phyloP scores from a whole-genome alignment of 2,113 vertebrate genomes.

The Columba janthina region DNA sequence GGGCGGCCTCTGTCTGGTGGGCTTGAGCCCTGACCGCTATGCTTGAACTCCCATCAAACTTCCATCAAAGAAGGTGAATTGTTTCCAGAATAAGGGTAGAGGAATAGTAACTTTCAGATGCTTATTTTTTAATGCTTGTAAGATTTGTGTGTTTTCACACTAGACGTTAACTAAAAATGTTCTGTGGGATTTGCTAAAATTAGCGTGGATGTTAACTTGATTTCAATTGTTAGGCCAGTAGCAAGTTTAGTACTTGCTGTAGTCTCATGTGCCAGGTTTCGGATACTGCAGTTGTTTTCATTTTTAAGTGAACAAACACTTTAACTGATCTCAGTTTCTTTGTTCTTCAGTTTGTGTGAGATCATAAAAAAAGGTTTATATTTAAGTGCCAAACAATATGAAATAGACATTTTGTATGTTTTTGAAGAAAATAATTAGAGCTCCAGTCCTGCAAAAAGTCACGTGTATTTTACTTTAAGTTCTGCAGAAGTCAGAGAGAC shows the following conservation, averaged over 20 bases:
- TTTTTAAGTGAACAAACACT: background rate
- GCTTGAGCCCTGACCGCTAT: fast-evolving
- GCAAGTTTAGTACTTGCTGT: background rate
- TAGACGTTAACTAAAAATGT: background rate
- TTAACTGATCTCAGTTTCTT: background rate
- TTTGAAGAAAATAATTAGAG: background rate
- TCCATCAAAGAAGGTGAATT: fast-evolving
- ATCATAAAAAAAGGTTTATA: background rate
- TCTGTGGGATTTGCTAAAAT: background rate
- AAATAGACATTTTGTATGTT: background rate
- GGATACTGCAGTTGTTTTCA: background rate
- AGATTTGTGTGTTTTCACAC: background rate
- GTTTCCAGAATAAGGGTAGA: background rate
- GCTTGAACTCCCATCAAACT: fast-evolving
- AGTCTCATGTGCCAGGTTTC: fast-evolving
- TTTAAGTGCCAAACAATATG: background rate
- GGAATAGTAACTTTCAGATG: background rate
- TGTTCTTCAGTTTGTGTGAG: background rate
- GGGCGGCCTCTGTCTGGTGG: background rate
- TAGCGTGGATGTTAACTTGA: background rate
- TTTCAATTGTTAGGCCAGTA: background rate
- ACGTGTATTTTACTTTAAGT: background rate
- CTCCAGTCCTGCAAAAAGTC: background rate
- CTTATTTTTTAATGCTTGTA: fast-evolving
- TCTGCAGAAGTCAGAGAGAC: background rate